A percentile compares a stretch with the other conserved stretches of the same genome.
phyloP scores from a whole-genome alignment of 2,113 vertebrate species.

The Lepisosteus osseus region DNA sequence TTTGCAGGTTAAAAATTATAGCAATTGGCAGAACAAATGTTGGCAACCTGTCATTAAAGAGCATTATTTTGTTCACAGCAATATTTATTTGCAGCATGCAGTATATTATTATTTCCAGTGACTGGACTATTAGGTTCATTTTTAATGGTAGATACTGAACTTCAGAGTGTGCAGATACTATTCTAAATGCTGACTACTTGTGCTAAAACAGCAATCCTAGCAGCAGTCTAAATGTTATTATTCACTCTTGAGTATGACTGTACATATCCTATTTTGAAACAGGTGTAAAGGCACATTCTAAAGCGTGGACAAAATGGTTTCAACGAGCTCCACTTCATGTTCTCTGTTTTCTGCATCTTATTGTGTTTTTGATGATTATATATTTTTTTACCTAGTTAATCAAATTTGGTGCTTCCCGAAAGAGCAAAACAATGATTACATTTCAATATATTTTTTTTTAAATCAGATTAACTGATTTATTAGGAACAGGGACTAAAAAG shows the following conservation, averaged over 20 bases:
- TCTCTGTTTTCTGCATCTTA: no score
- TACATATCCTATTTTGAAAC: background rate
- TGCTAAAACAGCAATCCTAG: slow-evolving; percentile 13
- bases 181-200: background rate
- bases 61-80: slow-evolving; percentile 11
- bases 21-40: background rate
- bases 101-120: slow-evolving; percentile 13
- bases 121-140: slow-evolving; percentile 15
- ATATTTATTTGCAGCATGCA: slow-evolving; percentile 7
- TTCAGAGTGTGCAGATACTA: background rate
- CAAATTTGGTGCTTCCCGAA: no score
- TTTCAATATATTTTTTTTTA: no score
- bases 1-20: slow-evolving; percentile 5
- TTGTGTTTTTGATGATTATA: no score
- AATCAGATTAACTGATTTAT: no score
- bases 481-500: no score
- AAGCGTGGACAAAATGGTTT: no score
- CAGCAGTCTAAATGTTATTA: slow-evolving; percentile 6
- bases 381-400: no score
- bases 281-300: no score
- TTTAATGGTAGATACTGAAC: slow-evolving; percentile 22
- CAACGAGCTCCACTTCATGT: no score
- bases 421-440: no score
- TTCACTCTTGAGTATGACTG: background rate
- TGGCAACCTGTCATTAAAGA: slow-evolving; percentile 8